A percentile compares a stretch with the other conserved stretches of the same genome.
Conservation (phyloP, 2,888 invertebrate genomes). For the Tanypteryx hageni region DNA sequence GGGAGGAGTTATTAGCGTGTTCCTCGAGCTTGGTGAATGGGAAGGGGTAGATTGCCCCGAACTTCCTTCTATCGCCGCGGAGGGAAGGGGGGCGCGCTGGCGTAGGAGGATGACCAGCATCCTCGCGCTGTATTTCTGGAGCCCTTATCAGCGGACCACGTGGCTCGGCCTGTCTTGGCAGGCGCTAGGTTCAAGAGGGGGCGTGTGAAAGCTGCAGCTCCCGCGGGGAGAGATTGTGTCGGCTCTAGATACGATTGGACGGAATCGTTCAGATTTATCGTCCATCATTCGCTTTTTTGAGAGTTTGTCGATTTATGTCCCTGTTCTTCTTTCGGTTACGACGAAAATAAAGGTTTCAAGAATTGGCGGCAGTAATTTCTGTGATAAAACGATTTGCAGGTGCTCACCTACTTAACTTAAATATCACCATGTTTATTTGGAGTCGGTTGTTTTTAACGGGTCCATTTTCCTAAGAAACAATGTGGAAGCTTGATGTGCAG, state of each 20-base stretch:
- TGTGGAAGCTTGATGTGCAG: no score
- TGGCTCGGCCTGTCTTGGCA: constrained; percentile 28
- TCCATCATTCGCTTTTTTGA: neutral
- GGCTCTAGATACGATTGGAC: neutral
- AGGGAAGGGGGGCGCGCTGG: no score
- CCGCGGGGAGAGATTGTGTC: constrained; percentile 1
- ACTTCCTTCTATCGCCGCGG: no score
- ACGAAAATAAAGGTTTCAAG: no score
- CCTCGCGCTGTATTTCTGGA: constrained; percentile 43
- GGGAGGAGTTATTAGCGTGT: neutral
- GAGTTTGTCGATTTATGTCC: neutral
- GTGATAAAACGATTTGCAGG: no score
- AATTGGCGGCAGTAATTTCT: no score
- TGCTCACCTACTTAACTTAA: no score
- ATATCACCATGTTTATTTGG: no score
- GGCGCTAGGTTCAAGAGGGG: constrained; percentile 21
- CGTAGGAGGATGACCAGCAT: neutral
- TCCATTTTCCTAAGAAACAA: no score
- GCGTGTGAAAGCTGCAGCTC: constrained; percentile 27
- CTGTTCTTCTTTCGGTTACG: no score
- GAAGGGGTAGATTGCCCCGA: no score
- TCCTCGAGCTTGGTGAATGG: neutral
- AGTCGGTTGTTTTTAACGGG: no score
- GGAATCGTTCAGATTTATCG: neutral
- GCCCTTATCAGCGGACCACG: constrained; percentile 48